Conservation (phyloP, 2,888 invertebrate species). For the Caenorhabditis sp. region DNA sequence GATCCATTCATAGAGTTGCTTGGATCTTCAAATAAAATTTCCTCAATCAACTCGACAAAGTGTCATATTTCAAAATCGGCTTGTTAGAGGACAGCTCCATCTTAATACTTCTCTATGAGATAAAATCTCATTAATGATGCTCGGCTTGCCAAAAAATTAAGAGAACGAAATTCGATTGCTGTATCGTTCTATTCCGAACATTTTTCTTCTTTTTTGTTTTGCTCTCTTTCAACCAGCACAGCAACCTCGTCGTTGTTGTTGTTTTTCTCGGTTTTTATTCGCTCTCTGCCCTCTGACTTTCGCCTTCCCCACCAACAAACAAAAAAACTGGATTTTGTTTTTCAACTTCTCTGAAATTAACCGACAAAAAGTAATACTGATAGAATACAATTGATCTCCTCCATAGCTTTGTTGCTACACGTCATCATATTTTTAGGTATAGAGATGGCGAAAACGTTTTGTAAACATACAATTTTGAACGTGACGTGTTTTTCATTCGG, state of each 20-base stretch:
- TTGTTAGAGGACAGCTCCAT: too few species aligned
- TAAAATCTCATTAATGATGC: too few species aligned
- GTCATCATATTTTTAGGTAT: not conserved
- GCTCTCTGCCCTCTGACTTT: slow-evolving; percentile 15
- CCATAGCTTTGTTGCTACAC: not conserved
- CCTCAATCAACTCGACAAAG: not conserved
- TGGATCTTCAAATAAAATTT: too few species aligned
- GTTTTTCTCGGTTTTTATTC: slow-evolving; percentile 10
- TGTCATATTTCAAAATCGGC: not conserved
- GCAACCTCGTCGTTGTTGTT: slow-evolving; percentile 17
- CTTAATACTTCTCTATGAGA: too few species aligned
- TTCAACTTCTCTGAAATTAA: slow-evolving; percentile 19
- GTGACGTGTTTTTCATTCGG: too few species aligned
- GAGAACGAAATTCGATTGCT: not conserved
- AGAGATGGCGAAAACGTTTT: not conserved
- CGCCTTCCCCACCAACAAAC: slow-evolving; percentile 1
- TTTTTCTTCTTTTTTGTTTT: not conserved
- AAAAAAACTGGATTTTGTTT: slow-evolving; percentile 24
- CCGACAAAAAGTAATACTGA: not conserved
- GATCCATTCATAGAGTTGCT: too few species aligned
- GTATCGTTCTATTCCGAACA: slow-evolving; percentile 1
- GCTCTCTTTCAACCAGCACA: not conserved
- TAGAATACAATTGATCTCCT: not conserved
- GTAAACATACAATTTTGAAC: too few species aligned
- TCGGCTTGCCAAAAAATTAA: not conserved